Evolutionary conservation across 2,888 invertebrate genomes (phyloP).

Genomic region (Liopterus haemorrhoidalis): DNA sequence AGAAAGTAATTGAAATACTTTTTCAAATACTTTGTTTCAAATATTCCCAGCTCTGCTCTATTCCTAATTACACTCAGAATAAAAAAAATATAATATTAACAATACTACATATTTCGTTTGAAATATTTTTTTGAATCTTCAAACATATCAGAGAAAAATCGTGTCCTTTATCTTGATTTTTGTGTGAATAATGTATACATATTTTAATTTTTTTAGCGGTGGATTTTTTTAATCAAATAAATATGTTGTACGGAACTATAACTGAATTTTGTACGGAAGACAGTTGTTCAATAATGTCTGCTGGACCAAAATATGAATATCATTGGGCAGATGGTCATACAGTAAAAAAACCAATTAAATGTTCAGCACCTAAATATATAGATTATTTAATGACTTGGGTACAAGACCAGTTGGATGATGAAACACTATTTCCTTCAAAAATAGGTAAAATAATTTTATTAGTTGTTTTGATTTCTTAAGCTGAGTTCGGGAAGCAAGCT

Average conservation of each 20-base stretch:
- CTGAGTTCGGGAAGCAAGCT: too few species aligned
- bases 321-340: conserved; percentile 99
- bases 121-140: too few species aligned
- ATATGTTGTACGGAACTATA: conserved; percentile 98
- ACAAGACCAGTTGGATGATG: conserved; percentile 98
- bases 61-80: too few species aligned
- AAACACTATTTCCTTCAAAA: conserved; percentile 96
- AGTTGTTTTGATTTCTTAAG: too few species aligned
- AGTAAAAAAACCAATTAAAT: conserved; percentile 97
- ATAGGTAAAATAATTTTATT: conserved; percentile 57
- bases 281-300: conserved; percentile 96
- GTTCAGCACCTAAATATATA: conserved; percentile 98
- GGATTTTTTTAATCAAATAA: conserved; percentile 99
- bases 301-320: conserved; percentile 98
- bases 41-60: too few species aligned
- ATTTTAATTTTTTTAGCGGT: conserved; percentile 69
- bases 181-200: too few species aligned
- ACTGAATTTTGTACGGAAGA: conserved; percentile 99
- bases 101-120: too few species aligned
- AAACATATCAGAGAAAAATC: too few species aligned
- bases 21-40: too few species aligned
- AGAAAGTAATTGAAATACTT: too few species aligned
- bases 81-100: too few species aligned
- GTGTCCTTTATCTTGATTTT: too few species aligned
- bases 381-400: conserved; percentile 99